Conservation (phyloP, 2,888 invertebrate species). For the Caenorhabditis sulstoni region DNA sequence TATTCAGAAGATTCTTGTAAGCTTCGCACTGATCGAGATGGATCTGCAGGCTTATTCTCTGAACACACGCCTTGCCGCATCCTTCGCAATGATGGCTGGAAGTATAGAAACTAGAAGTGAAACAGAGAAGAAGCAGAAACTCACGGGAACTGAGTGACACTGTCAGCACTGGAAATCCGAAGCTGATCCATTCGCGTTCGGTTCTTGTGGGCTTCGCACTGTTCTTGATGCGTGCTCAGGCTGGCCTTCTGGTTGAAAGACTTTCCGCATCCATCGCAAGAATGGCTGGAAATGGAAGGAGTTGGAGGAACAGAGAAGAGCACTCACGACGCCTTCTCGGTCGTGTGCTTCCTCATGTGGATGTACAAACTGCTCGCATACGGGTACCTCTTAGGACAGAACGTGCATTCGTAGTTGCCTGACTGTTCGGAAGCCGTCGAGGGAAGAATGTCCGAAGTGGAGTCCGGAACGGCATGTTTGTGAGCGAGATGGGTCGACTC, state of each 20-base stretch:
- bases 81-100: constrained; percentile 73
- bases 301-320: constrained; percentile 71
- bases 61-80: constrained; percentile 77
- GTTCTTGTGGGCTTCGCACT: constrained; percentile 67
- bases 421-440: constrained; percentile 11
- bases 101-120: background rate
- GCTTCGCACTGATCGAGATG: constrained; percentile 78
- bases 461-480: constrained; percentile 11
- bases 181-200: constrained; percentile 9
- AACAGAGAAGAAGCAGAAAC: background rate
- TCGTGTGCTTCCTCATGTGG: constrained; percentile 80
- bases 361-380: constrained; percentile 79
- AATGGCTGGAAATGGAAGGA: constrained; percentile 69
- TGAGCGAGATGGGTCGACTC: constrained; percentile 75
- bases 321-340: constrained; percentile 76
- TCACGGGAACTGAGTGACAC: constrained; percentile 37
- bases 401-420: constrained; percentile 70
- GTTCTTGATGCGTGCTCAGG: constrained; percentile 77
- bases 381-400: constrained; percentile 78
- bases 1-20: constrained; percentile 30
- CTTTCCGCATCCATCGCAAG: constrained; percentile 77
- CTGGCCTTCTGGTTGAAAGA: constrained; percentile 78
- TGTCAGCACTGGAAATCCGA: constrained; percentile 28
- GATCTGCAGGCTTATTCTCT: constrained; percentile 78
- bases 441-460: constrained; percentile 9